Percentiles rank a stretch among this genome's conserved stretches.
Evolutionary conservation across 92 coral and sea anemone species (phyloP).

Genomic region (Bergia puertoricense): DNA sequence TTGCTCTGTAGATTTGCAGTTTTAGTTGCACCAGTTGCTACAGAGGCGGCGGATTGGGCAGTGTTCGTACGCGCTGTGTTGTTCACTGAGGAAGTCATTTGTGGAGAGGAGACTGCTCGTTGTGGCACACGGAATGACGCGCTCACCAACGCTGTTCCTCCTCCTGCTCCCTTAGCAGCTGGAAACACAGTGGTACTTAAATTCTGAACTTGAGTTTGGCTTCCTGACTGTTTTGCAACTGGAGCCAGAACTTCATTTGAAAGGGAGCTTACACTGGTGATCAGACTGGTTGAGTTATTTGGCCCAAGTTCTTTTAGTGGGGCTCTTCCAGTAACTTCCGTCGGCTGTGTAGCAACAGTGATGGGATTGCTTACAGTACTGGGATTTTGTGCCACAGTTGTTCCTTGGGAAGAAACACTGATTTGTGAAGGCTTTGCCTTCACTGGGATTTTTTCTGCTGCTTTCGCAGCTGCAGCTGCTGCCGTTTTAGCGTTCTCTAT

Average conservation of each 20-base stretch:
- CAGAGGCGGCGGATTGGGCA: neutral
- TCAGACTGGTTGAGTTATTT: neutral
- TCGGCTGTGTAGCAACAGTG: neutral
- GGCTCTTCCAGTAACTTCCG: neutral
- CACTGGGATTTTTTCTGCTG: neutral
- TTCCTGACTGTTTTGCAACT: neutral
- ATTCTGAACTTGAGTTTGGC: neutral
- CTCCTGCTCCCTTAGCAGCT: neutral
- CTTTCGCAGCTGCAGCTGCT: conserved; percentile 1
- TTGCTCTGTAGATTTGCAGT: neutral
- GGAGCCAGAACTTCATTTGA: neutral
- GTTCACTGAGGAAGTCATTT: neutral
- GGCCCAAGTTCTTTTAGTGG: neutral
- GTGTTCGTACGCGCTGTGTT: neutral
- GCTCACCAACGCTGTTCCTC: neutral
- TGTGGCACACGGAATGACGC: neutral
- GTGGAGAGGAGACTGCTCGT: neutral
- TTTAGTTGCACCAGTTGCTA: neutral
- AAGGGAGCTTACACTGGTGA: neutral
- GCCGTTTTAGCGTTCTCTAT: neutral
- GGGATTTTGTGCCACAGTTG: neutral
- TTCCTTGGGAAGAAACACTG: neutral
- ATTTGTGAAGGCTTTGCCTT: neutral
- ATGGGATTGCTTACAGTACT: neutral
- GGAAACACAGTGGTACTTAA: neutral